Conservation (phyloP, 2,797 vertebrate species). For the Amphiprion clarkii region DNA sequence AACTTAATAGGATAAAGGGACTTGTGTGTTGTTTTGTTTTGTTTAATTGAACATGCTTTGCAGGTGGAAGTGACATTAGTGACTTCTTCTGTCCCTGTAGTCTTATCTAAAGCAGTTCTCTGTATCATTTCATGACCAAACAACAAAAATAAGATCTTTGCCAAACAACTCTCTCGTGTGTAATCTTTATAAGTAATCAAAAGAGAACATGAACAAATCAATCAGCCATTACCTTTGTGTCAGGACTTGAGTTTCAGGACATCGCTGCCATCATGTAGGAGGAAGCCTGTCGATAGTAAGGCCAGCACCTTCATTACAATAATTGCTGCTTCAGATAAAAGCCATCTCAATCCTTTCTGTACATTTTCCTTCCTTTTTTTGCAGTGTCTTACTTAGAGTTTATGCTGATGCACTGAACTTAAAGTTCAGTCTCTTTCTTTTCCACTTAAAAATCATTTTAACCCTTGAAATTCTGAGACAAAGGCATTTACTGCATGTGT, state of each 20-base stretch:
- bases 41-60: not conserved
- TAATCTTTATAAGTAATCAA: not conserved
- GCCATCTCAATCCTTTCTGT: slow-evolving; percentile 17
- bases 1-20: slow-evolving; percentile 8
- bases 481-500: not conserved
- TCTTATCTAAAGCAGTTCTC: not conserved
- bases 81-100: not conserved
- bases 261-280: slow-evolving; percentile 2
- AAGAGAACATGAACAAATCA: not conserved
- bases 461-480: slow-evolving; percentile 3
- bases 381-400: not conserved
- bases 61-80: not conserved
- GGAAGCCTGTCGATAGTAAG: not conserved
- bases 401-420: slow-evolving; percentile 1
- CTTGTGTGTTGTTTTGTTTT: not conserved
- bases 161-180: too few relatives aligned
- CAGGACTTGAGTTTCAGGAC: not conserved
- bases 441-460: slow-evolving; percentile 13
- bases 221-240: not conserved
- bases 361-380: slow-evolving; percentile 20
- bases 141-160: not conserved
- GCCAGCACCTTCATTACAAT: not conserved
- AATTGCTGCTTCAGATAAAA: slow-evolving; percentile 32
- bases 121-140: not conserved
- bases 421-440: slow-evolving; percentile 3